Evolutionary conservation across 2,797 vertebrate species (phyloP), one percentile per base, ranked within the genome.

Genomic region (Fringilla coelebs): DNA sequence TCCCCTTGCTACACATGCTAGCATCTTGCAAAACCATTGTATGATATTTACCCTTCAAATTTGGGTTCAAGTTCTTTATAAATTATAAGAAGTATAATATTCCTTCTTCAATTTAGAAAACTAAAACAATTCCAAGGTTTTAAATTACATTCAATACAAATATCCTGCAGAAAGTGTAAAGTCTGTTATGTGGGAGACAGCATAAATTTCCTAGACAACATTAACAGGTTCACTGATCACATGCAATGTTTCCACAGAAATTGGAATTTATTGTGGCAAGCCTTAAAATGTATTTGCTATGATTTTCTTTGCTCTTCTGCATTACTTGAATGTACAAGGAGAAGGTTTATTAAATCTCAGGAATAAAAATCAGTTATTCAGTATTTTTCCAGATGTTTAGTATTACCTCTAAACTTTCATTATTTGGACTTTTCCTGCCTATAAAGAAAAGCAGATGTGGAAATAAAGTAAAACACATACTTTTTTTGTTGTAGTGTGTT

Each of bases 41-140:
- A 86, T 28, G 41, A 26, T 68, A 91, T 94, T 91, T 75, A 90
- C 76, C 29, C 63, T 51, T 76, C 32, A 46, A 86, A 93, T 76
- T 28, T 85, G 36, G 13, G 38, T 73, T 90, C 21, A 72, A 55
- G 28, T 68, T 91, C 61, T 89, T 93, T 40, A 76, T 78, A 24
- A 73, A 83, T 87, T 89, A 63, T 85, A 72, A 34, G 61, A 80
- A 96, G 31, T 20, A 67, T 43, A 88, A 79, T 66, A 96, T 45
- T 43, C 38, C 15, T 43, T 88, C 40, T 52, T 88, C 87, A 79
- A 11, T 49, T 55, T 62, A 57, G 68, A 32, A 78, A 91, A 89
- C 18, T 43, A n/a, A 72, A 85, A 24, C 8, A 32, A 52, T 31
- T 84, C 21, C 49, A 92, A 46, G 67, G 55, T 89, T 89, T 78